These are phyloP conservation scores for Megaptera novaeangliae DNA, from an alignment of 2,113 vertebrate species.

Conservation along the genomic window DNA sequence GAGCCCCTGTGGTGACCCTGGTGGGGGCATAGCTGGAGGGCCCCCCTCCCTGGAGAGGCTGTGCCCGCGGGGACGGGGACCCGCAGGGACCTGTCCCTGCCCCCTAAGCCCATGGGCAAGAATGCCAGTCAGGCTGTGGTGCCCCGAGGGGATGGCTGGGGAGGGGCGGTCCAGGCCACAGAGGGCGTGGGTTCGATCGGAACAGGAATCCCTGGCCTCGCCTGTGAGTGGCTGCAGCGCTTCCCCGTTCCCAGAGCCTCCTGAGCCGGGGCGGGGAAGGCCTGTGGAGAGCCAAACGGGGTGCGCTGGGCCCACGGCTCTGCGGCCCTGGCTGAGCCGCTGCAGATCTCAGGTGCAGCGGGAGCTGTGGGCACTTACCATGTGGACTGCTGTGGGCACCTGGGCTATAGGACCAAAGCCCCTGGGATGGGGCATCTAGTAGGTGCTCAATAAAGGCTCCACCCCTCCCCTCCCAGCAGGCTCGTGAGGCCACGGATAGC, in stretches of 20 bases:
- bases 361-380: neutral
- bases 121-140: neutral
- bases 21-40: neutral
- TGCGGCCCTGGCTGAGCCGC: neutral
- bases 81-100: neutral
- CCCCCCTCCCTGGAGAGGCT: neutral
- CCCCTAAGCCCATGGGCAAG: too few relatives aligned
- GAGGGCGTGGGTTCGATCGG: accelerated
- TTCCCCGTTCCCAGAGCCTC: accelerated
- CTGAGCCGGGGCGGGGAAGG: neutral
- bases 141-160: accelerated
- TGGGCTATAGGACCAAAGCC: neutral
- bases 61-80: neutral
- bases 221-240: neutral
- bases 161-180: neutral
- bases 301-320: accelerated
- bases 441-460: neutral
- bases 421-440: neutral
- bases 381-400: neutral
- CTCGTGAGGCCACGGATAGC: too few relatives aligned
- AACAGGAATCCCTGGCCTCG: accelerated
- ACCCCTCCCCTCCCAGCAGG: neutral
- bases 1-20: too few relatives aligned
- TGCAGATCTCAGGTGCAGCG: accelerated
- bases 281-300: accelerated